Evolutionary conservation across 2,113 vertebrate species (phyloP).

Genomic region (Cisticola juncidis): DNA sequence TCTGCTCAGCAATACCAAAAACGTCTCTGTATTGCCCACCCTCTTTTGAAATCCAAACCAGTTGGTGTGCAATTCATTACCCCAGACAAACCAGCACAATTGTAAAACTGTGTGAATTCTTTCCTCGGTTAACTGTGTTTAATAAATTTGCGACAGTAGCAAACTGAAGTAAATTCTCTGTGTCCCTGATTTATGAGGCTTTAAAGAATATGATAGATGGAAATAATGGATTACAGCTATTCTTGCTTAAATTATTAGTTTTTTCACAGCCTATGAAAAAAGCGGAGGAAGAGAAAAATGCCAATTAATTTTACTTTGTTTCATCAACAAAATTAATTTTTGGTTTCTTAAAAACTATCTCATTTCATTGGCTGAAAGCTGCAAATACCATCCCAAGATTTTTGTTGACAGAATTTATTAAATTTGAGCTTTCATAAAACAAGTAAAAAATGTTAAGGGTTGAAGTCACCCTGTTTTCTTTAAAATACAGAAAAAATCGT

Average conservation of each 20-base stretch:
- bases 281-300: neutral
- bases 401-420: neutral
- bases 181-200: neutral
- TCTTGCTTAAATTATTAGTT: neutral
- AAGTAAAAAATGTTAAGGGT: neutral
- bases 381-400: neutral
- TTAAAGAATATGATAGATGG: neutral
- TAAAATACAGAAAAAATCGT: neutral
- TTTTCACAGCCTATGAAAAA: neutral
- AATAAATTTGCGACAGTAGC: neutral
- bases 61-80: neutral
- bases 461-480: neutral
- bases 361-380: neutral
- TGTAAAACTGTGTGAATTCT: neutral
- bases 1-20: neutral
- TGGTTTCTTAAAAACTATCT: neutral
- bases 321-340: neutral
- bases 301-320: neutral
- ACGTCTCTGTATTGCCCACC: rapidly evolving
- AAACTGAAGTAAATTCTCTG: neutral
- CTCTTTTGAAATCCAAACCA: neutral
- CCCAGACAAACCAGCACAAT: neutral
- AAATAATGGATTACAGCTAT: neutral
- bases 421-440: neutral
- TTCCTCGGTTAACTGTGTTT: neutral